Evolutionary conservation across 2,888 invertebrate species (phyloP).

Genomic region (Acleris holmiana): DNA sequence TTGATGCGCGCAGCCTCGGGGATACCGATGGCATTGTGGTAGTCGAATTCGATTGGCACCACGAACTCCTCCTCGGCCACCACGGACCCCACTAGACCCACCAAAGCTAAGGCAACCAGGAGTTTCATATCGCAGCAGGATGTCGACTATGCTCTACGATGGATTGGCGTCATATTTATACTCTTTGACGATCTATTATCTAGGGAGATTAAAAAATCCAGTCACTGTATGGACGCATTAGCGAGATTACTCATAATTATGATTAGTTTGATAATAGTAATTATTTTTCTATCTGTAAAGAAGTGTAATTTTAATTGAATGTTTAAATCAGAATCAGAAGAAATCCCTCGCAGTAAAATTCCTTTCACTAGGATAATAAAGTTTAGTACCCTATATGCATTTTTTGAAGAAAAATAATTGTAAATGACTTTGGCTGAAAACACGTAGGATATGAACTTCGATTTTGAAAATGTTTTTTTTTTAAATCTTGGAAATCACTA

Average conservation of each 20-base stretch:
- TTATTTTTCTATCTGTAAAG: no score
- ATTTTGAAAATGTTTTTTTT: no score
- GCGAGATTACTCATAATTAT: background rate
- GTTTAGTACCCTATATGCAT: no score
- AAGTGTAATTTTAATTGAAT: no score
- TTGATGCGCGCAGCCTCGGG: slow-evolving; percentile 47
- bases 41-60: slow-evolving; percentile 42
- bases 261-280: no score
- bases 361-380: no score
- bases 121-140: slow-evolving; percentile 22
- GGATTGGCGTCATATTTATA: background rate
- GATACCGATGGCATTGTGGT: slow-evolving; percentile 50
- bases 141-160: background rate
- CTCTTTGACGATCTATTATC: background rate
- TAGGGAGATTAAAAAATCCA: slow-evolving; percentile 1
- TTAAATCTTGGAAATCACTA: no score
- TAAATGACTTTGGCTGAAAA: no score
- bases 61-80: slow-evolving; percentile 39
- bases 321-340: no score
- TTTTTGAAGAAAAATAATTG: no score
- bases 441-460: no score
- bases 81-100: slow-evolving; percentile 32
- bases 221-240: background rate
- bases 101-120: slow-evolving; percentile 26
- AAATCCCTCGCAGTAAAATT: no score